phyloP scores from a whole-genome alignment of 2,113 vertebrate species.

The Opisthocomus hoazin region DNA sequence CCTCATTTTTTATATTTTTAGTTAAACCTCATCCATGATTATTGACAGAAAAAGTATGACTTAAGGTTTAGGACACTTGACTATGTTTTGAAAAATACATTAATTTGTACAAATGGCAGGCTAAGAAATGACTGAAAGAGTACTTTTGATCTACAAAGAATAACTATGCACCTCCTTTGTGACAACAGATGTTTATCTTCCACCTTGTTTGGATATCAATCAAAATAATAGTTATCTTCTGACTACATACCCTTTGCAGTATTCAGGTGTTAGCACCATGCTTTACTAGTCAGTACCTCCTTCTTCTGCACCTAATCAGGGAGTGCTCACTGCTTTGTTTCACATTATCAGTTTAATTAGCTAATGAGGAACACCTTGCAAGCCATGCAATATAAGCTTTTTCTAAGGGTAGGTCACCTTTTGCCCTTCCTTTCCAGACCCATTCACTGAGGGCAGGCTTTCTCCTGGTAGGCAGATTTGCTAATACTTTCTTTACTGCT shows the following conservation, averaged over 20 bases:
- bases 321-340: neutral
- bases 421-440: accelerated
- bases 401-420: accelerated
- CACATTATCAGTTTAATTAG: neutral
- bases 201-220: neutral
- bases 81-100: neutral
- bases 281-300: neutral
- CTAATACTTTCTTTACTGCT: accelerated
- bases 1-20: neutral
- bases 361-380: neutral
- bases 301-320: neutral
- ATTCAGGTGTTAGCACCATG: neutral
- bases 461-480: neutral
- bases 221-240: neutral
- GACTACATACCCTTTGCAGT: neutral
- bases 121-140: neutral
- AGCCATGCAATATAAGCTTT: accelerated
- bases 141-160: neutral
- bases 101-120: neutral
- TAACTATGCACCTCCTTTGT: accelerated
- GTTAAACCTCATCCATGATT: neutral
- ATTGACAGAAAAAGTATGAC: neutral
- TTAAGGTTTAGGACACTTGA: neutral
- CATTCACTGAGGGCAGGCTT: accelerated
- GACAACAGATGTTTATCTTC: neutral